Percentiles rank a stretch among this genome's conserved stretches.
These are phyloP conservation scores for Oegoconia quadripuncta DNA, from an alignment of 2,888 invertebrate genomes.

Conservation along the genomic window DNA sequence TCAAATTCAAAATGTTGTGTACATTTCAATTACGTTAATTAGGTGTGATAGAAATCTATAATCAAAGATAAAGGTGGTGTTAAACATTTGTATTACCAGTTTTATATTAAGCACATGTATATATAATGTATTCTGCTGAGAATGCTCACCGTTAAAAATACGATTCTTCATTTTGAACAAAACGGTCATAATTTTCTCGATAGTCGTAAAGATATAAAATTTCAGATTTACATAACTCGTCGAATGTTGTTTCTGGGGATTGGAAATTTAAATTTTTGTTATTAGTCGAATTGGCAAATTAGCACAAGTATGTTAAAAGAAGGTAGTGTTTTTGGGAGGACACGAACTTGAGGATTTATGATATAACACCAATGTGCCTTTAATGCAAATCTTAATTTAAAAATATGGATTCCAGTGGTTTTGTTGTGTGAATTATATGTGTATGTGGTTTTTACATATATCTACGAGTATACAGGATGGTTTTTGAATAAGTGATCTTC, in stretches of 20 bases:
- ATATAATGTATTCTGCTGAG: neutral
- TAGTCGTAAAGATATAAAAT: conserved; percentile 18
- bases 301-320: conserved; percentile 56
- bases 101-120: neutral
- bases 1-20: too few relatives aligned
- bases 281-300: conserved; percentile 13
- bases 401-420: neutral
- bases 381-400: neutral
- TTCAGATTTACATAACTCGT: conserved; percentile 45
- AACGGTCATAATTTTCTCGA: conserved; percentile 9
- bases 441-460: too few relatives aligned
- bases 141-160: conserved; percentile 2
- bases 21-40: too few relatives aligned
- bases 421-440: neutral
- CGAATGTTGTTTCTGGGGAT: conserved; percentile 26
- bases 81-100: too few relatives aligned
- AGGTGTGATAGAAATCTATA: too few relatives aligned
- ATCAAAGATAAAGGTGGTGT: too few relatives aligned
- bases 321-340: conserved; percentile 29
- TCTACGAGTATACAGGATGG: too few relatives aligned
- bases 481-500: too few relatives aligned
- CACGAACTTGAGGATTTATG: neutral
- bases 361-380: neutral
- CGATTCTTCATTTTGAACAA: conserved; percentile 10
- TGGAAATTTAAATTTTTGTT: conserved; percentile 26